phyloP scores from a whole-genome alignment of 2,113 vertebrate species.

The Ciconia maguari region DNA sequence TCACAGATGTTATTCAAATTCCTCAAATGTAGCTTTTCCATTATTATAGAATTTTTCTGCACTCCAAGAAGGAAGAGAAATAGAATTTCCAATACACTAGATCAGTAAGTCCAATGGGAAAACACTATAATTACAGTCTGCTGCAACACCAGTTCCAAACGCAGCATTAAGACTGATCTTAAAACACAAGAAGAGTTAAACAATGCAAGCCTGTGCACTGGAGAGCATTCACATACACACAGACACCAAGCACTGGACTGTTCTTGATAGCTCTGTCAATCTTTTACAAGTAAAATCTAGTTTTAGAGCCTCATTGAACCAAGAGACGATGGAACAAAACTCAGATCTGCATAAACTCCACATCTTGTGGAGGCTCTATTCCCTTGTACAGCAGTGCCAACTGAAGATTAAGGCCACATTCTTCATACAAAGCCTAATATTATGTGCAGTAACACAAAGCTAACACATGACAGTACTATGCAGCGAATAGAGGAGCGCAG shows the following conservation, averaged over 20 bases:
- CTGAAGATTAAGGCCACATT: conserved; percentile 20
- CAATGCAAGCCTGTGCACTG: not conserved
- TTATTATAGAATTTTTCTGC: not conserved
- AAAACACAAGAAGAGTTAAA: not conserved
- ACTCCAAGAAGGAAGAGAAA: not conserved
- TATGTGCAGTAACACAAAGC: conserved; percentile 11
- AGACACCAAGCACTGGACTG: not conserved
- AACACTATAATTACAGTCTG: not conserved
- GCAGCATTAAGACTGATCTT: not conserved
- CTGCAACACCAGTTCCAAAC: not conserved
- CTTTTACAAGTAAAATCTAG: not conserved
- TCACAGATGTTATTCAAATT: not conserved
- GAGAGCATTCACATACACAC: not conserved
- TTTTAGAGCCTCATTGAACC: not conserved
- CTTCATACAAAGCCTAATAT: conserved; percentile 28
- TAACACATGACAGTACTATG: conserved; percentile 22
- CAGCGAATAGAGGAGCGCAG: not conserved
- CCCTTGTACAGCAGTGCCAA: not conserved
- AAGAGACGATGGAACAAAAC: not conserved
- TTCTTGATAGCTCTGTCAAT: not conserved
- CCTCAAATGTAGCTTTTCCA: not conserved
- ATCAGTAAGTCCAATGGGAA: not conserved
- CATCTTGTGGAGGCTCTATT: not conserved
- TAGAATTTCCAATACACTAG: not conserved
- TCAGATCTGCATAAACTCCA: not conserved